Evolutionary conservation across 2,888 invertebrate genomes (phyloP).

Genomic region (Ormyrus labotus): DNA sequence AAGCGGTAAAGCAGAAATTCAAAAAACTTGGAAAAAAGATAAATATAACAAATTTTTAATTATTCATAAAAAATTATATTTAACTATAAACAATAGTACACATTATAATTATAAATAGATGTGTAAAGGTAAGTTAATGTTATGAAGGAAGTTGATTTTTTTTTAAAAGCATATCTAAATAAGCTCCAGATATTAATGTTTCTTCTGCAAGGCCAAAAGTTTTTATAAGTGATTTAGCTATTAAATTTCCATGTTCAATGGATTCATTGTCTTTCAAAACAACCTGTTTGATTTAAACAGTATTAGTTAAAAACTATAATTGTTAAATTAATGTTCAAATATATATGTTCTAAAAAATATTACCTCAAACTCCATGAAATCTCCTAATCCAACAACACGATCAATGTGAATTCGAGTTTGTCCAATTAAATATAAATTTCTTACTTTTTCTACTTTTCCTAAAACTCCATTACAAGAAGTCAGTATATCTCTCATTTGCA

Average conservation of each 20-base stretch:
- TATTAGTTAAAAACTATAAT: too few species aligned
- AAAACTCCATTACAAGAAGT: conserved; percentile 81
- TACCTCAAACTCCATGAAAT: conserved; percentile 92
- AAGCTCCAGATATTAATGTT: conserved; percentile 85
- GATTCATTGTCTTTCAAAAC: conserved; percentile 82
- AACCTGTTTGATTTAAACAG: conserved; percentile 75
- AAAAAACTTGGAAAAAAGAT: too few species aligned
- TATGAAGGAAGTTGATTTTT: too few species aligned
- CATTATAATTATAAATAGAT: too few species aligned
- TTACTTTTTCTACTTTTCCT: conserved; percentile 86
- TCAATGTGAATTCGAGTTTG: conserved; percentile 94
- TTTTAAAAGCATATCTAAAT: conserved; percentile 82
- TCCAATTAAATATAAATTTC: conserved; percentile 86
- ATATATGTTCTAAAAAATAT: conserved; percentile 9
- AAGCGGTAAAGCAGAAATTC: too few species aligned
- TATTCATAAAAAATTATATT: too few species aligned
- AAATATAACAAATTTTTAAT: too few species aligned
- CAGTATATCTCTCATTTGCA: conserved; percentile 77
- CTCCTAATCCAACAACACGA: conserved; percentile 85
- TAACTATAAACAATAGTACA: too few species aligned
- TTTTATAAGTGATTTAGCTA: conserved; percentile 83
- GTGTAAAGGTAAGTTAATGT: too few species aligned
- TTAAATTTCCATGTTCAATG: conserved; percentile 82
- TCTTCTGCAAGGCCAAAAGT: conserved; percentile 80
- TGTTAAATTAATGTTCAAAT: too few species aligned